phyloP scores from a whole-genome alignment of 2,888 invertebrate genomes.

The Nephrocerus scutellatus region DNA sequence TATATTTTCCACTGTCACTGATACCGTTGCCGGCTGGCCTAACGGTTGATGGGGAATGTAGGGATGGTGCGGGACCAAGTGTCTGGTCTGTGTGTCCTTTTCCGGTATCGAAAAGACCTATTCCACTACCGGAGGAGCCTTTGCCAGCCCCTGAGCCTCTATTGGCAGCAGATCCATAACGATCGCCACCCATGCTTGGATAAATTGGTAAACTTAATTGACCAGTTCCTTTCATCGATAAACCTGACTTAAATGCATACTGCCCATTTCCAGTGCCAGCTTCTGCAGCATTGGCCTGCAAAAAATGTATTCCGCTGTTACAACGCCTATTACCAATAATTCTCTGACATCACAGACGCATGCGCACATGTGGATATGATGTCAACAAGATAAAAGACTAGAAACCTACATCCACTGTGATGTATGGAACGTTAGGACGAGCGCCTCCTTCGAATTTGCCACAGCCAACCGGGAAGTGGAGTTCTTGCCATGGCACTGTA shows the following conservation, averaged over 20 bases:
- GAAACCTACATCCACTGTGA: conserved; percentile 31
- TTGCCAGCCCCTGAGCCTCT: conserved; percentile 17
- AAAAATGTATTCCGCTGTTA: no score
- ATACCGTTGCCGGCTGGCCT: conserved; percentile 32
- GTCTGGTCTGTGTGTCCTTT: conserved; percentile 31
- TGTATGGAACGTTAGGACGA: conserved; percentile 37
- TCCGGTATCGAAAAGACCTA: conserved; percentile 31
- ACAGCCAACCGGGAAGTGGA: conserved; percentile 68
- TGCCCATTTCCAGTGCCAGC: no score
- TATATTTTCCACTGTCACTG: conserved; percentile 21
- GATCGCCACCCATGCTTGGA: conserved; percentile 21
- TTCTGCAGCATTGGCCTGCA: no score
- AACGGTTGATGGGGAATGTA: conserved; percentile 33
- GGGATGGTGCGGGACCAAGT: conserved; percentile 35
- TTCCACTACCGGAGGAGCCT: conserved; percentile 18
- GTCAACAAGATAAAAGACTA: no score
- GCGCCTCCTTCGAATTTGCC: conserved; percentile 50
- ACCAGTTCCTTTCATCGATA: no score
- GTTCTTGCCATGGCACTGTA: conserved; percentile 58
- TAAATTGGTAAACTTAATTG: conserved; percentile 31
- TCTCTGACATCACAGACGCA: no score
- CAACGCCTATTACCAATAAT: no score
- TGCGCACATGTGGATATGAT: no score
- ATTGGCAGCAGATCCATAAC: conserved; percentile 26
- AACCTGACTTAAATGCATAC: no score